These are phyloP conservation scores for Ypsolopha sequella DNA, from an alignment of 2,888 invertebrate genomes.

Conservation along the genomic window DNA sequence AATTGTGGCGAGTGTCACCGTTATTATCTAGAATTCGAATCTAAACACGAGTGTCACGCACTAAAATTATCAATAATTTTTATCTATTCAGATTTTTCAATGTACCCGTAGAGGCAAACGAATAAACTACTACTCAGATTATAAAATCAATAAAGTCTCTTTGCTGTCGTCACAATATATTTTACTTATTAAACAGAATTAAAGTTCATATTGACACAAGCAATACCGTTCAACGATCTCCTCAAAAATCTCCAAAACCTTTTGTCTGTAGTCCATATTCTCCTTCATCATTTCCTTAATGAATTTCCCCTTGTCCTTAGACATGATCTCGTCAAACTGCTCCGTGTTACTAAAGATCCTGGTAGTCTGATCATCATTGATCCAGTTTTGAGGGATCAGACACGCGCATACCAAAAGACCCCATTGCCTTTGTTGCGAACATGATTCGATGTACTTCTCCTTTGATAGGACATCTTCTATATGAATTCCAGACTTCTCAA, in stretches of 20 bases:
- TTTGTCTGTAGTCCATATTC: conserved; percentile 56
- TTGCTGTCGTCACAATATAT: background rate
- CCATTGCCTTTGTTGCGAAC: conserved; percentile 59
- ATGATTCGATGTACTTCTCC: conserved; percentile 48
- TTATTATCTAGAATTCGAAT: no score
- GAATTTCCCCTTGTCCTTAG: conserved; percentile 61
- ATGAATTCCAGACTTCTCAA: conserved; percentile 41
- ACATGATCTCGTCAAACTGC: conserved; percentile 68
- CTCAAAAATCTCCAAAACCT: conserved; percentile 64
- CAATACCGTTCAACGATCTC: conserved; percentile 66
- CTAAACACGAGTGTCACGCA: no score
- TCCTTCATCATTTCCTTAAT: conserved; percentile 65
- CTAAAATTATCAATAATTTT: background rate
- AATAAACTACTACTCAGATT: no score
- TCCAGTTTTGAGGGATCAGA: conserved; percentile 63
- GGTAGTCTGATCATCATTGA: conserved; percentile 60
- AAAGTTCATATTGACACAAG: conserved; percentile 3
- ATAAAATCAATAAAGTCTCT: background rate
- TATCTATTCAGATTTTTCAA: background rate
- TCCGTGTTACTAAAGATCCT: conserved; percentile 52
- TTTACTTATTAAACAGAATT: background rate
- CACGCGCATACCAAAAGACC: conserved; percentile 68
- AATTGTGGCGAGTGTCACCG: no score
- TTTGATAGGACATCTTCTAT: conserved; percentile 45
- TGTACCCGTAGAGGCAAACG: no score